phyloP scores from a whole-genome alignment of 2,888 invertebrate genomes.

The Halocaridina rubra region DNA sequence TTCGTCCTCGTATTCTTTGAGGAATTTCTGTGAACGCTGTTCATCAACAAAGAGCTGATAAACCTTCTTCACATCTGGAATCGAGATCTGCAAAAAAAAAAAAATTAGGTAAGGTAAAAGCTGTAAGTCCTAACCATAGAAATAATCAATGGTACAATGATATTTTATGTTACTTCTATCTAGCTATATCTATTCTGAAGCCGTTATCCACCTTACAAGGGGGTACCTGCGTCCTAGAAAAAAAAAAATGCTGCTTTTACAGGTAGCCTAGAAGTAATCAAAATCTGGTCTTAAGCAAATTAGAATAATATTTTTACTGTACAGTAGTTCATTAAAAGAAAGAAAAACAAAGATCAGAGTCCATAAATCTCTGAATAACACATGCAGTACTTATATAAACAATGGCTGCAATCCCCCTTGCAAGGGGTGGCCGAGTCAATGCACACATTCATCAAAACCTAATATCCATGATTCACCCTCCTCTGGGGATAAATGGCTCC shows the following conservation, averaged over 20 bases:
- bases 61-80: constrained; percentile 94
- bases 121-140: background rate
- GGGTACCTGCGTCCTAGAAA: background rate
- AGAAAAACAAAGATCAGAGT: background rate
- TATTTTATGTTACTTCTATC: background rate
- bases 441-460: no score
- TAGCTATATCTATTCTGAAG: background rate
- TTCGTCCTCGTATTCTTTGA: constrained; percentile 95
- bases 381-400: no score
- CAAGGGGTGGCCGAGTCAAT: no score
- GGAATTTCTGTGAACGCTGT: constrained; percentile 89
- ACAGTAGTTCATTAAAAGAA: background rate
- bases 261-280: background rate
- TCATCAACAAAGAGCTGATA: constrained; percentile 96
- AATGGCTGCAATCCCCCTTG: no score
- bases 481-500: no score
- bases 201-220: background rate
- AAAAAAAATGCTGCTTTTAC: background rate
- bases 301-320: background rate
- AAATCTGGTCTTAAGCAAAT: background rate
- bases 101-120: background rate
- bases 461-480: no score
- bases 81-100: constrained; percentile 61
- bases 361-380: no score
- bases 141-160: background rate